Evolutionary conservation across 1,140 invertebrate genomes (phyloP).

Genomic region (Agraylea sexmaculata): DNA sequence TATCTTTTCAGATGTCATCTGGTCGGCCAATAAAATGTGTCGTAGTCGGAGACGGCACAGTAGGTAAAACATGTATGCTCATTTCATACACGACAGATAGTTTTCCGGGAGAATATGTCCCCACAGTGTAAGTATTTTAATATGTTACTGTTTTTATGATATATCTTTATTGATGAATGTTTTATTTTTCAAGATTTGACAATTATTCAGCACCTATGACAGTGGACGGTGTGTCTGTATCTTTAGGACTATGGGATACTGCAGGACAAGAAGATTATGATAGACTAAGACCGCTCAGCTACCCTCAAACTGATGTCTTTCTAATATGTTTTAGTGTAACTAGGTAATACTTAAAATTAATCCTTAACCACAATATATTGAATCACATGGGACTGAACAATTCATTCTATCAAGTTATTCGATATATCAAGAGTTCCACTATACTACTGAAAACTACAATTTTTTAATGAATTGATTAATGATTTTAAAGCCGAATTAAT

Average conservation of each 20-base stretch:
- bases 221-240: constrained; percentile 93
- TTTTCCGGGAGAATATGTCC: constrained; percentile 97
- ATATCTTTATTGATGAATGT: background rate
- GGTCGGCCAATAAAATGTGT: constrained; percentile 95
- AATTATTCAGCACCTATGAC: constrained; percentile 97
- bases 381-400: too few relatives aligned
- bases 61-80: constrained; percentile 98
- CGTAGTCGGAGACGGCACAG: constrained; percentile 81
- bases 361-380: too few relatives aligned
- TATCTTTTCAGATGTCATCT: constrained; percentile 53
- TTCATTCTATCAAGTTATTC: too few relatives aligned
- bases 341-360: too few relatives aligned
- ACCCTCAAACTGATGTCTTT: constrained; percentile 97
- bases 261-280: constrained; percentile 97
- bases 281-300: constrained; percentile 84
- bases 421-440: too few relatives aligned
- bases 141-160: background rate
- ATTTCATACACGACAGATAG: constrained; percentile 98
- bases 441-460: too few relatives aligned
- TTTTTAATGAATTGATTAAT: too few relatives aligned
- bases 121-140: constrained; percentile 70
- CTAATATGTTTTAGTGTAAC: constrained; percentile 97
- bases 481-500: too few relatives aligned
- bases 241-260: constrained; percentile 90
- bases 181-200: constrained; percentile 65